Evolutionary conservation across 2,797 vertebrate genomes (phyloP), one percentile per base, ranked within the genome.

Genomic region (Acanthurus leucopareius): DNA sequence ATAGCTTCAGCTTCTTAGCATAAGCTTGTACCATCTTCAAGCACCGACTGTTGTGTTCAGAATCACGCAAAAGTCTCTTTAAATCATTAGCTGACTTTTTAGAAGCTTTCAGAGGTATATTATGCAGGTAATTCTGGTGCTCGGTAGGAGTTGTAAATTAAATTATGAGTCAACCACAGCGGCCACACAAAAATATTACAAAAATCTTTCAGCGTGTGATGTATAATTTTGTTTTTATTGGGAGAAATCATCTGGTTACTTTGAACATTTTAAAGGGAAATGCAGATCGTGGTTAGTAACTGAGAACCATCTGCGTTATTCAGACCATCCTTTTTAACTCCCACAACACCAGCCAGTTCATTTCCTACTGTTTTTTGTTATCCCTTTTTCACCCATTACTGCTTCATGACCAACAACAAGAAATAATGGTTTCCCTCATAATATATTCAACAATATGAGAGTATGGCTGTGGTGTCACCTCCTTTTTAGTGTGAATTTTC

Each of bases 401-500:
- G 45, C 62, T 64, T 82, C 58, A 72, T 65, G 81, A 76, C 73
- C 75, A 86, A 62, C 60, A 81, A 72, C 61, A 58, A 76, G 73
- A 32, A 83, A 74, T 68, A 79, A 78, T 75, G 71, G 53, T 86
- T 83, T 68, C 44, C 80, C 60, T 82, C 54, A 78, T 85, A 86
- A 91, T 79, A 69, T 75, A 86, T 92, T 93, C 84, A 79, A 78
- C 80, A 71, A 87, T 47, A 77, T 83, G 64, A 90, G 83, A 81
- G 83, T 87, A 67, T 74, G 80, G 86, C 81, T 82, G 60, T 60
- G 83, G 82, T 93, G 90, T 94, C 92, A 90, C 87, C 90, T 94
- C 90, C 90, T 93, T 92, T 92, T 93, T 91, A 92, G 86, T 90
- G 85, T 87, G 89, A 91, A 84, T 83, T 77, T 72, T 56, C 71